Base-by-base conservation (phyloP, 2,797 vertebrate genomes). In the Karalla daura region DNA sequence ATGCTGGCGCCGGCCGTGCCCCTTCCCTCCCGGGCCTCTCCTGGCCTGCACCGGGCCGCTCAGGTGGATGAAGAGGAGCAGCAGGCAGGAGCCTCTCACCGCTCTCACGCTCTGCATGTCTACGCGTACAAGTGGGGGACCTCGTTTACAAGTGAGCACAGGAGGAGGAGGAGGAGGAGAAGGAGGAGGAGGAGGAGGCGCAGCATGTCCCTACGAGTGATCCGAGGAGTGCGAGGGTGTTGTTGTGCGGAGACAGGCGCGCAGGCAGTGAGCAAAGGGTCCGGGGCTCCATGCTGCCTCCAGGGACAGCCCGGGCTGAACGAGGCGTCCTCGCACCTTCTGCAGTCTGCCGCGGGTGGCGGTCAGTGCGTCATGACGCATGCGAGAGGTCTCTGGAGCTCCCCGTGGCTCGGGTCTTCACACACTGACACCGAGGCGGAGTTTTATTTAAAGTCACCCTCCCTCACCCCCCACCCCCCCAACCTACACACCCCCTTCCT, bases 51-150 rank as follows among this genome's bases (percentile, higher is more conserved):
- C 80, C 68, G 91, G 88, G 20, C 81, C 78, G 55, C 92, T 86
- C 80, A 92, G 68, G 78, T 94, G 94, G 79, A 95, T 82, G 69
- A 95, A 80, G 60, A 95, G 91, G 76, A 95, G 74, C 69, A 95
- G 51, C 58, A 90, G 3, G 20, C 84, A 87, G 50, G 84, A 86
- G 7, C 68, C 36, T 46, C 68, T 76, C 74, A 50, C 60, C 49
- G 36, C 66, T 36, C 72, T 37, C 0, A 51, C 63, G 49, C 53
- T 55, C 76, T 45, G 80, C 88, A 90, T 91, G n/a, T 80, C 59
- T 79, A 14, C n/a, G 0, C 17, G 2, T 63, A n/a, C n/a, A 41
- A 70, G 5, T 50, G 46, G 50, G 5, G 46, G 33, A 40, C 14
- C 13, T 11, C 45, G 33, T 66, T 25, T 69, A n/a, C 1, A 11